phyloP scores from a whole-genome alignment of 2,797 vertebrate species.

The Sebastes minor region DNA sequence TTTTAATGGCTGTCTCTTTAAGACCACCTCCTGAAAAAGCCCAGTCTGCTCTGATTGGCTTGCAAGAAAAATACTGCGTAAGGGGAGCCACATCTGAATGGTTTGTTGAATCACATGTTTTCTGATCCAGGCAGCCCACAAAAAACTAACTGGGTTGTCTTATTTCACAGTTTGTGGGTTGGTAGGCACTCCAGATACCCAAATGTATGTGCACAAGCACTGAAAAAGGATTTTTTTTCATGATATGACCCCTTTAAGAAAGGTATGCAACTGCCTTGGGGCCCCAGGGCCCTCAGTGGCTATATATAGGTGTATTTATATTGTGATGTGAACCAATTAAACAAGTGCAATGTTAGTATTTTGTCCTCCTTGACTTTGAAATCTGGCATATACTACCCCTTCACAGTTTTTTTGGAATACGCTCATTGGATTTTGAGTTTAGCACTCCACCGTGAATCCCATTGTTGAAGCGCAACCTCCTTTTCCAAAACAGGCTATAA shows the following conservation, averaged over 20 bases:
- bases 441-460: background rate
- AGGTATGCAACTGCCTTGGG: too few relatives aligned
- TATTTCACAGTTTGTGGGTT: too few relatives aligned
- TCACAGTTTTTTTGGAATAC: background rate
- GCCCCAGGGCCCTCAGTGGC: background rate
- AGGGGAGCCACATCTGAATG: background rate
- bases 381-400: background rate
- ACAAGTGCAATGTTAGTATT: background rate
- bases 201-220: too few relatives aligned
- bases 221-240: too few relatives aligned
- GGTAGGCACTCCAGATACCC: too few relatives aligned
- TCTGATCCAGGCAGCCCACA: too few relatives aligned
- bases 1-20: background rate
- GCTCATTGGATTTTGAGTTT: background rate
- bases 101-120: too few relatives aligned
- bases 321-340: background rate
- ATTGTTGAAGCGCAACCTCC: background rate
- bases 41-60: background rate
- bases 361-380: background rate
- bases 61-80: background rate
- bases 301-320: background rate
- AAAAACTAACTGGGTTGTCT: too few relatives aligned
- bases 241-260: background rate
- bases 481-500: background rate
- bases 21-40: background rate